Evolutionary conservation across 2,113 vertebrate genomes (phyloP).

Genomic region (Forbesichthys agassizii): DNA sequence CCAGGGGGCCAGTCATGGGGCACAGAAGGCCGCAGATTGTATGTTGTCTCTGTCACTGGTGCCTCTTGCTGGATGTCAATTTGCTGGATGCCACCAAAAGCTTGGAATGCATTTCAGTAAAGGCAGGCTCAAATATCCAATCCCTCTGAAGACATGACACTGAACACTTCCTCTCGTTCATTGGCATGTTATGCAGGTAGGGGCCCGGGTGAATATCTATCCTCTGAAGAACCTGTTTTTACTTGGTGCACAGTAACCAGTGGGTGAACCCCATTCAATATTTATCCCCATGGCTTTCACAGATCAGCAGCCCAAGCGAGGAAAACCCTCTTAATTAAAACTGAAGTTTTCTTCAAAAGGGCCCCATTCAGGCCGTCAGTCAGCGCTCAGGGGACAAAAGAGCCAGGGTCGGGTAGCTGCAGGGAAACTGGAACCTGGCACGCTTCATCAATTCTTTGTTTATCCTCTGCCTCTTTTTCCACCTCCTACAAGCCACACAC

Average conservation of each 20-base stretch:
- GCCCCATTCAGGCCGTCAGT: slow-evolving; percentile 97
- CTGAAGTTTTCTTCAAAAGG: slow-evolving; percentile 98
- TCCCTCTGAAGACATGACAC: slow-evolving; percentile 66
- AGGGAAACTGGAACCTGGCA: slow-evolving; percentile 89
- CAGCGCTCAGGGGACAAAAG: slow-evolving; percentile 88
- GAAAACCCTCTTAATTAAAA: slow-evolving; percentile 99
- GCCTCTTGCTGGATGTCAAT: slow-evolving; percentile 64
- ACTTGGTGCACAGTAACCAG: slow-evolving; percentile 91
- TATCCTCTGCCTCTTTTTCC: slow-evolving; percentile 69
- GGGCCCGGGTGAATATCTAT: slow-evolving; percentile 60
- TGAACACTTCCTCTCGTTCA: slow-evolving; percentile 52
- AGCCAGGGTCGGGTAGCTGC: slow-evolving; percentile 91
- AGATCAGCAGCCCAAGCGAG: slow-evolving; percentile 96
- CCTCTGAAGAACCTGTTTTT: slow-evolving; percentile 96
- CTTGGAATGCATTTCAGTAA: slow-evolving; percentile 65
- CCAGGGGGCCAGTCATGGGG: slow-evolving; percentile 68
- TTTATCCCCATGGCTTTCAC: slow-evolving; percentile 99
- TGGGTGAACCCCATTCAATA: slow-evolving; percentile 99
- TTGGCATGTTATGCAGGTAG: slow-evolving; percentile 48
- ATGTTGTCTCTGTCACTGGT: slow-evolving; percentile 64
- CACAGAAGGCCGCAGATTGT: slow-evolving; percentile 52
- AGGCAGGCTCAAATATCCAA: slow-evolving; percentile 52
- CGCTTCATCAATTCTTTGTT: slow-evolving; percentile 79
- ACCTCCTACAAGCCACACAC: slow-evolving; percentile 80
- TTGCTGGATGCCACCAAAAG: slow-evolving; percentile 65